These are phyloP conservation scores for Nansenia antarctica DNA, from an alignment of 2,113 vertebrate species.

Conservation along the genomic window DNA sequence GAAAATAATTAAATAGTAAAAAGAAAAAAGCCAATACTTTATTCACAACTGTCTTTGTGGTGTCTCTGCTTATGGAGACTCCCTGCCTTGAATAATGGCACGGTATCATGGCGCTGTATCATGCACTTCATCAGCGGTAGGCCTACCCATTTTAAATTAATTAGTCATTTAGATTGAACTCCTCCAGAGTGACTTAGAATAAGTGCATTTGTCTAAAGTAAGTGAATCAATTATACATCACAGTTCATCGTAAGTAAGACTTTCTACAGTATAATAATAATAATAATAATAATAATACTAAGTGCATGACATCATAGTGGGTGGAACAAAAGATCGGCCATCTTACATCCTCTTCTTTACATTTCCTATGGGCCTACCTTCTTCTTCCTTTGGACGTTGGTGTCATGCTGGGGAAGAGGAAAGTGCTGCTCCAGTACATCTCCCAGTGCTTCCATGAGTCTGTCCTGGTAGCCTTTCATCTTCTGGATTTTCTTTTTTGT, in stretches of 20 bases:
- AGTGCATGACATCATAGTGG: too few species aligned
- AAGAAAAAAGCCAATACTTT: background rate
- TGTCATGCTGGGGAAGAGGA: slow-evolving; percentile 54
- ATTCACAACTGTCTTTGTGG: background rate
- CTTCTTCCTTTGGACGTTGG: slow-evolving; percentile 58
- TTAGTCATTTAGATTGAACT: background rate
- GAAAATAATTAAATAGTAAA: slow-evolving; percentile 6
- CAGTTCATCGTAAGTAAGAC: too few species aligned
- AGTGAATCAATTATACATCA: background rate
- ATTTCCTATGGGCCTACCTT: too few species aligned
- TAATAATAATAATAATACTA: too few species aligned
- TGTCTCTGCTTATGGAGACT: background rate
- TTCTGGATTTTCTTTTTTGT: slow-evolving; percentile 71
- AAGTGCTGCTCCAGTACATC: slow-evolving; percentile 69
- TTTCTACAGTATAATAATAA: too few species aligned
- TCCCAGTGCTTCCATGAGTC: slow-evolving; percentile 68
- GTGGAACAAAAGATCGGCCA: too few species aligned
- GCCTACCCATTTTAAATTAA: background rate
- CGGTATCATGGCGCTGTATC: too few species aligned
- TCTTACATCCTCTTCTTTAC: too few species aligned
- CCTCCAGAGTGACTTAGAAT: background rate
- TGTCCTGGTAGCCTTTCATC: slow-evolving; percentile 68
- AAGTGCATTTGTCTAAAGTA: background rate
- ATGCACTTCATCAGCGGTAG: too few species aligned
- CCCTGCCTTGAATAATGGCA: too few species aligned